Conservation (phyloP, 1,140 invertebrate genomes). For the Drosophila baimaii region DNA sequence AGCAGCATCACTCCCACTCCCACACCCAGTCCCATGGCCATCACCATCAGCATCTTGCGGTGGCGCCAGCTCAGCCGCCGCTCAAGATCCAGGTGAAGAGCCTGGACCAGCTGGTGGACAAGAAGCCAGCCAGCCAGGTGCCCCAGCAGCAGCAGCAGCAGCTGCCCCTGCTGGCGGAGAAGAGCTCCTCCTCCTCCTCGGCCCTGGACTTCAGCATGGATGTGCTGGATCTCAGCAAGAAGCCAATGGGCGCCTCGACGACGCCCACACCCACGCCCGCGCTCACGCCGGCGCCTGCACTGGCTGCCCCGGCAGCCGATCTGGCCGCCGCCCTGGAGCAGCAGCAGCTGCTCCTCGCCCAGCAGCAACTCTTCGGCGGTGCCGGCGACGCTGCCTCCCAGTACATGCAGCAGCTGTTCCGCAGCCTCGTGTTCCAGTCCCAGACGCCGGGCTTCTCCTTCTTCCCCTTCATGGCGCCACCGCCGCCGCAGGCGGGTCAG, state of each 20-base stretch:
- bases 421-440: slow-evolving; percentile 86
- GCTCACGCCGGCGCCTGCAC: slow-evolving; percentile 31
- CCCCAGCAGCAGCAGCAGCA: slow-evolving; percentile 47
- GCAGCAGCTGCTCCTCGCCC: slow-evolving; percentile 84
- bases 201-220: slow-evolving; percentile 92
- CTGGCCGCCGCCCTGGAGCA: slow-evolving; percentile 60
- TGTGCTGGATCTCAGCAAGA: slow-evolving; percentile 94
- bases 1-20: slow-evolving; percentile 10
- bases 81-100: slow-evolving; percentile 88
- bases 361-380: slow-evolving; percentile 61
- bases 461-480: slow-evolving; percentile 85
- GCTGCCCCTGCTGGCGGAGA: slow-evolving; percentile 26
- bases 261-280: slow-evolving; percentile 83
- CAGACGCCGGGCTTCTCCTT: slow-evolving; percentile 84
- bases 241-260: slow-evolving; percentile 81
- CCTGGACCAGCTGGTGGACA: slow-evolving; percentile 86
- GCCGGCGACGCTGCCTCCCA: slow-evolving; percentile 86
- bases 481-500: slow-evolving; percentile 87
- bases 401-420: slow-evolving; percentile 86
- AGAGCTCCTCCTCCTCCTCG: slow-evolving; percentile 23
- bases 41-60: background rate
- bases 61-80: slow-evolving; percentile 40
- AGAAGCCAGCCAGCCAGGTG: slow-evolving; percentile 77
- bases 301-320: slow-evolving; percentile 84
- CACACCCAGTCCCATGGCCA: background rate